These are phyloP conservation scores for Tetragonisca angustula DNA, from an alignment of 2,888 invertebrate genomes.

Conservation along the genomic window DNA sequence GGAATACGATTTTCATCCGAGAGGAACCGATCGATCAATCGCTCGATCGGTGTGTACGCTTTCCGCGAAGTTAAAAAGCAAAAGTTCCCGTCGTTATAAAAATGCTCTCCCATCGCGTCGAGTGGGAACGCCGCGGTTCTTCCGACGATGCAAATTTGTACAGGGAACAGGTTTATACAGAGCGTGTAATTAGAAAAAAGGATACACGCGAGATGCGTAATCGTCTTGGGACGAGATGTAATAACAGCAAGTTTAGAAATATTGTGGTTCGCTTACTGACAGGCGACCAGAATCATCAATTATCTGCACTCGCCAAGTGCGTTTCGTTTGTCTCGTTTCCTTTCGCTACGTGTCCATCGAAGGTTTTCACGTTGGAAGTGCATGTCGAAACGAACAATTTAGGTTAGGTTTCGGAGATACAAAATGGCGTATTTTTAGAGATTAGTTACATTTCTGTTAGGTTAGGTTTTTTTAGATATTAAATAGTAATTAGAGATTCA, in stretches of 20 bases:
- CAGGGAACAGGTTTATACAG: conserved; percentile 42
- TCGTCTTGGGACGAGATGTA: conserved; percentile 49
- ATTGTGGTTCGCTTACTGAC: conserved; percentile 46
- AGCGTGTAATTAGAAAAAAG: conserved; percentile 54
- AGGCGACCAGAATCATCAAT: conserved; percentile 50
- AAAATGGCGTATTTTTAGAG: too few species aligned
- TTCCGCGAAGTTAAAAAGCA: conserved; percentile 16
- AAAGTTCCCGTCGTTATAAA: conserved; percentile 49
- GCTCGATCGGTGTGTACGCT: background rate
- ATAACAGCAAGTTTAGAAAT: conserved; percentile 55
- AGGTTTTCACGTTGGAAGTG: too few species aligned
- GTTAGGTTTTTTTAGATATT: too few species aligned
- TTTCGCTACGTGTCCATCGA: too few species aligned
- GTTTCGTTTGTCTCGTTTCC: conserved; percentile 29
- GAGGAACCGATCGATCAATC: background rate
- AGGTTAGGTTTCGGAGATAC: too few species aligned
- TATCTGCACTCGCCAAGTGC: conserved; percentile 21
- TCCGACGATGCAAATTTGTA: conserved; percentile 47
- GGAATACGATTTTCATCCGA: background rate
- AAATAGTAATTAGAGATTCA: too few species aligned
- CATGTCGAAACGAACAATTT: too few species aligned
- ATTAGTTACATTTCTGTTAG: too few species aligned
- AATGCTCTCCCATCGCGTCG: conserved; percentile 15
- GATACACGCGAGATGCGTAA: conserved; percentile 33
- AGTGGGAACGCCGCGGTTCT: conserved; percentile 32